A percentile compares a stretch with the other conserved stretches of the same genome.
phyloP scores from a whole-genome alignment of 2,113 vertebrate species.

The Neofelis nebulosa region DNA sequence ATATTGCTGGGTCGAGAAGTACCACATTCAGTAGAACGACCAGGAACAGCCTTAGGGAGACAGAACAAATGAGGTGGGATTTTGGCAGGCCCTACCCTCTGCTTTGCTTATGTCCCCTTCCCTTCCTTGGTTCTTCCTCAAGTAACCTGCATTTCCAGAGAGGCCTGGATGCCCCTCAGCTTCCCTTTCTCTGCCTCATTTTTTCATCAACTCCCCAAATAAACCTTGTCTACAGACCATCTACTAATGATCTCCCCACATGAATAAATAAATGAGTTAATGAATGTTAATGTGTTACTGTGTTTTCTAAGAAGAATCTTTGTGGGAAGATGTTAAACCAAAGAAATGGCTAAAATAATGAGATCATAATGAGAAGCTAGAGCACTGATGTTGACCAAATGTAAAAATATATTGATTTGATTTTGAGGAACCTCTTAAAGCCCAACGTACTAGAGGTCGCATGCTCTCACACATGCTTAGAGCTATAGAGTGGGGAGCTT shows the following conservation, averaged over 20 bases:
- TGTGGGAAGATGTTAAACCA: not conserved
- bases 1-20: not conserved
- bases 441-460: not conserved
- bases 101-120: not conserved
- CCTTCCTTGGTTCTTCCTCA: not conserved
- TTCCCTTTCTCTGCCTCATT: not conserved
- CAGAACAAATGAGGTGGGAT: not conserved
- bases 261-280: not conserved
- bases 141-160: not conserved
- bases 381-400: not conserved
- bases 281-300: not conserved
- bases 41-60: not conserved
- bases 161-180: not conserved
- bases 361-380: not conserved
- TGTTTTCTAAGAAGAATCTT: not conserved
- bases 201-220: not conserved
- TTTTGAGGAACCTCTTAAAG: not conserved
- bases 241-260: not conserved
- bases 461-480: not conserved
- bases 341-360: not conserved
- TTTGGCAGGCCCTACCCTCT: not conserved
- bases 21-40: not conserved
- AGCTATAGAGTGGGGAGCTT: not conserved
- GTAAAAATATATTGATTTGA: not conserved
- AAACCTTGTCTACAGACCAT: not conserved